Conservation (phyloP, 2,888 invertebrate species). For the Diarsia dahlii region DNA sequence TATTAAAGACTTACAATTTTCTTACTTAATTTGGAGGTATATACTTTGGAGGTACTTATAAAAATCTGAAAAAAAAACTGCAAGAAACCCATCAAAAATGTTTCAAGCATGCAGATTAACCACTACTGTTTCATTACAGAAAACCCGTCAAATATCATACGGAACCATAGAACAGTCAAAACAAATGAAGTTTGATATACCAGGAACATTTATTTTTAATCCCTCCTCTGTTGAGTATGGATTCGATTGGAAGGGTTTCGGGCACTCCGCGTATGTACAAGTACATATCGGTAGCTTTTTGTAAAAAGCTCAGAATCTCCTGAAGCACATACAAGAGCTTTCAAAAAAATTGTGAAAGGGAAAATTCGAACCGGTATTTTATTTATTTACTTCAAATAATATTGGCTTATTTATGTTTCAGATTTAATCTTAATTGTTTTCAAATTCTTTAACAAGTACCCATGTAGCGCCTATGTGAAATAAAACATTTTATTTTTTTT, state of each 20-base stretch:
- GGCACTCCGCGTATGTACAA: neutral
- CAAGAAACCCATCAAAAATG: neutral
- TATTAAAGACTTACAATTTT: too few relatives aligned
- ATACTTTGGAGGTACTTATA: neutral
- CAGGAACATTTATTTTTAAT: slow-evolving; percentile 10
- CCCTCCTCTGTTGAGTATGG: slow-evolving; percentile 30
- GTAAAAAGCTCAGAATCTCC: neutral
- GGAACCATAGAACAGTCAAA: slow-evolving; percentile 16
- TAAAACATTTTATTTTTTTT: too few relatives aligned
- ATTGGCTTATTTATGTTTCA: neutral
- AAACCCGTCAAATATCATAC: slow-evolving; percentile 1
- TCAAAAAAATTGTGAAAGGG: neutral
- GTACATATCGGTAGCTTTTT: neutral
- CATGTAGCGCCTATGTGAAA: too few relatives aligned
- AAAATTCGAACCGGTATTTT: neutral
- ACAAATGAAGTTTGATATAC: slow-evolving; percentile 1
- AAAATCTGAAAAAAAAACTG: neutral
- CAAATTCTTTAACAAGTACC: too few relatives aligned
- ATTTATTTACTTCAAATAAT: neutral
- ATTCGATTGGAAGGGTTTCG: slow-evolving; percentile 51
- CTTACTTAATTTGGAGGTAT: too few relatives aligned
- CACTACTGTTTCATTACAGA: neutral
- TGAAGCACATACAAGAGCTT: neutral
- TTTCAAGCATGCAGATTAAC: neutral
- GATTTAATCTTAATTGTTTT: neutral